phyloP scores from a whole-genome alignment of 2,888 invertebrate species.

The Sipha maydis region DNA sequence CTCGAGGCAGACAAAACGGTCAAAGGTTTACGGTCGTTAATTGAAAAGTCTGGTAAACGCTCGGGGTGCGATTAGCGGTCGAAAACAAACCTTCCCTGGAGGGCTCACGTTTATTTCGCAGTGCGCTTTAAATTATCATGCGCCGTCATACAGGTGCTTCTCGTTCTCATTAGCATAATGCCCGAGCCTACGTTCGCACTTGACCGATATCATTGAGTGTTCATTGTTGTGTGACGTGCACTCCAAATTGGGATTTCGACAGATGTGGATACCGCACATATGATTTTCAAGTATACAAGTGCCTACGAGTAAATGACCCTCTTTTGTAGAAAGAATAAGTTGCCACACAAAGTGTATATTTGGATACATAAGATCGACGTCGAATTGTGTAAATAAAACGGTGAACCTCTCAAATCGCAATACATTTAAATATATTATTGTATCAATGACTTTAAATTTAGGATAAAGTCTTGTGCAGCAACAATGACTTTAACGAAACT shows the following conservation, averaged over 20 bases:
- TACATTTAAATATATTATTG: not conserved
- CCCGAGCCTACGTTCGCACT: constrained; percentile 41
- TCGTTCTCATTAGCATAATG: constrained; percentile 43
- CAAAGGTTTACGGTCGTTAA: constrained; percentile 40
- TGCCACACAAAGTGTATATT: constrained; percentile 3
- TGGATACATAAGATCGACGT: not conserved
- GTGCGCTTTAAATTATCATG: constrained; percentile 11
- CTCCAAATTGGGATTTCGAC: constrained; percentile 50
- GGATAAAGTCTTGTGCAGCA: not conserved
- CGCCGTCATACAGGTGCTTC: constrained; percentile 33
- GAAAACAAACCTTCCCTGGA: not conserved
- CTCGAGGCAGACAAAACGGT: constrained; percentile 34
- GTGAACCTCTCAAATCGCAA: not conserved
- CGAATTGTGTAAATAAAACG: constrained; percentile 26
- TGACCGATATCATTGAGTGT: constrained; percentile 54
- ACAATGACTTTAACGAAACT: not conserved
- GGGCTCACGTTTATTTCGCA: not conserved
- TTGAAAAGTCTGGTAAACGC: constrained; percentile 59
- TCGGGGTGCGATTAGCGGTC: constrained; percentile 46
- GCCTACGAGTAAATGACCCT: constrained; percentile 45
- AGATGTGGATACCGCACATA: constrained; percentile 39
- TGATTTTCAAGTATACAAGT: constrained; percentile 4
- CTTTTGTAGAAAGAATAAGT: constrained; percentile 12
- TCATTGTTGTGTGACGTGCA: constrained; percentile 50
- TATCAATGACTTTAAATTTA: not conserved